These are phyloP conservation scores for Melanotaenia duboulayi DNA, from an alignment of 2,113 vertebrate species.

Conservation along the genomic window DNA sequence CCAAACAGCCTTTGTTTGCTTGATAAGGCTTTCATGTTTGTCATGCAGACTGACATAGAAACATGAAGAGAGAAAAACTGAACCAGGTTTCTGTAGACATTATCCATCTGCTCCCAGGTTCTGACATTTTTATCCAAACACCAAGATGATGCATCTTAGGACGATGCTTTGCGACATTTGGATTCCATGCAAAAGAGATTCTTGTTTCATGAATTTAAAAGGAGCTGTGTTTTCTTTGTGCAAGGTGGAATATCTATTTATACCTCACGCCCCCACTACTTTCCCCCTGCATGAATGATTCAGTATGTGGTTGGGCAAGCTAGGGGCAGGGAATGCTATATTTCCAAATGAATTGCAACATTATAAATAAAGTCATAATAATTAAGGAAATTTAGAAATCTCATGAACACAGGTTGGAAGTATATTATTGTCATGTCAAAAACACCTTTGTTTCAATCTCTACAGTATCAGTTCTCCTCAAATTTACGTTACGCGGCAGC, in stretches of 20 bases:
- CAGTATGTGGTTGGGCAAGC: neutral
- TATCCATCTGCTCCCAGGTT: conserved; percentile 41
- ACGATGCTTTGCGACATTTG: neutral
- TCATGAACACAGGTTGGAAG: neutral
- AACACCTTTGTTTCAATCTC: conserved; percentile 29
- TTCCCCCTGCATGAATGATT: conserved; percentile 53
- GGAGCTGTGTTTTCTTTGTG: conserved; percentile 50
- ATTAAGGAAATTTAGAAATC: neutral
- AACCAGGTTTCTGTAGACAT: conserved; percentile 15
- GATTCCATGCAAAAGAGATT: conserved; percentile 38
- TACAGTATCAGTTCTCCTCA: neutral
- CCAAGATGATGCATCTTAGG: conserved; percentile 6
- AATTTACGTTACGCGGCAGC: conserved; percentile 50
- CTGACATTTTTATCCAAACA: conserved; percentile 41
- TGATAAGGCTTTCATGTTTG: conserved; percentile 83
- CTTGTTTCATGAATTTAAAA: conserved; percentile 3
- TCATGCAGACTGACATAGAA: conserved; percentile 62
- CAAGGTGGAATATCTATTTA: conserved; percentile 61
- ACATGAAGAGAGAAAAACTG: conserved; percentile 33
- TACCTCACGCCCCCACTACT: conserved; percentile 34
- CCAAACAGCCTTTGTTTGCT: conserved; percentile 85
- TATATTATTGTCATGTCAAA: neutral
- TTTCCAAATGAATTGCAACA: neutral
- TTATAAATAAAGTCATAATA: neutral
- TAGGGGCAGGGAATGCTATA: conserved; percentile 4